Evolutionary conservation across 2,797 vertebrate genomes (phyloP).

Genomic region (Chrosomus eos): DNA sequence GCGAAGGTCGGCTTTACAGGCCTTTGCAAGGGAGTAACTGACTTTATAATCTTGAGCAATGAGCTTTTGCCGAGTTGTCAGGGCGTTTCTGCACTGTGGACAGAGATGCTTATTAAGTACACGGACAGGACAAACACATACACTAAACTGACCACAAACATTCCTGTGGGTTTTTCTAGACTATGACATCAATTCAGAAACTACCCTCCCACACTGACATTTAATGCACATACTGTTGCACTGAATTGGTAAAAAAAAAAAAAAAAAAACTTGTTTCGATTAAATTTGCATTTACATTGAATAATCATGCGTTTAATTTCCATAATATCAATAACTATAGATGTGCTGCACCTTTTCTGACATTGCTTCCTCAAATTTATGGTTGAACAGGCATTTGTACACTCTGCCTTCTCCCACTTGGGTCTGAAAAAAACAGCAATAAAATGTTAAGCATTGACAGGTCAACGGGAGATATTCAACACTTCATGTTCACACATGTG

Average conservation of each 20-base stretch:
- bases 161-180: conserved; percentile 52
- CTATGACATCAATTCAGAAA: background rate
- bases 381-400: conserved; percentile 92
- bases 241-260: background rate
- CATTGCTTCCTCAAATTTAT: conserved; percentile 92
- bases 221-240: background rate
- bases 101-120: conserved; percentile 50
- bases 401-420: conserved; percentile 88
- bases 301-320: background rate
- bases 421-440: conserved; percentile 70
- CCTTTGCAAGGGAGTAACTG: conserved; percentile 88
- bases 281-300: background rate
- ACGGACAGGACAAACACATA: conserved; percentile 17
- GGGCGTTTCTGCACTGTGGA: conserved; percentile 84
- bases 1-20: conserved; percentile 87
- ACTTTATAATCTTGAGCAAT: conserved; percentile 91
- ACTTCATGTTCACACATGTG: background rate
- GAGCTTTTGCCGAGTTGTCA: conserved; percentile 88
- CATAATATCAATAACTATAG: background rate
- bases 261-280: background rate
- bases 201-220: background rate
- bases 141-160: conserved; percentile 35
- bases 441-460: background rate
- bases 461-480: background rate
- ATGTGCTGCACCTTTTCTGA: conserved; percentile 81